Evolutionary conservation across 2,888 invertebrate genomes (phyloP), one percentile per base, ranked within the genome.

Genomic region (Caenorhabditis sp.): DNA sequence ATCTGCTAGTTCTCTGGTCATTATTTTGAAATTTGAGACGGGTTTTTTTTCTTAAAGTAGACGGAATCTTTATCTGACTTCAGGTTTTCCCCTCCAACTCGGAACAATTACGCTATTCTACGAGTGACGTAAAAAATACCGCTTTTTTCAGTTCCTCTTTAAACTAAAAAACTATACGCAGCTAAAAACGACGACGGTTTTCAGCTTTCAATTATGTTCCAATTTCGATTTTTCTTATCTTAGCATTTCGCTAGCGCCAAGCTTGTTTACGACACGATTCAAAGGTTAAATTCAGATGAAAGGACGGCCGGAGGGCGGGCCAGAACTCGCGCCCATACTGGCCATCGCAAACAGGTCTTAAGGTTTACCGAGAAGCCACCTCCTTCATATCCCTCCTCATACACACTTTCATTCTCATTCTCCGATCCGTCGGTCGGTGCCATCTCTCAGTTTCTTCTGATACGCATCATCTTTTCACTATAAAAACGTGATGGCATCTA

Each of bases 361-460:
- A 73, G 65, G 59, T 66, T 73, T 46, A 66, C 73, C 53, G 55
- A 55, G 71, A 71, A 71, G 71, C 61, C 37, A 15, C 2, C 27
- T 43, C 41, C 48, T 32, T 20, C 26, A 9, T 48, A 20, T 35
- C 43, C 39, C 52, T 30, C 53, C 32, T 53, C 53, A 43, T 32
- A 27, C 11, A 48, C 26, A 56, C 56, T 59, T 45, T 52, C 50
- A 41, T 52, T 56, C 24, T n/a, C 32, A 55, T 46, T 55, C 37
- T 35, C 20, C 56, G 26, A 9, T 39, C 41, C n/a, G 22, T 41
- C 30, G 41, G 15, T 32, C 52, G 20, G 39, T 27, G 13, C 24
- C 17, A 24, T 53, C 35, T 37, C n/a, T n/a, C n/a, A n/a, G n/a
- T n/a, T n/a, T n/a, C n/a, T n/a, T n/a, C n/a, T n/a, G n/a, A n/a